Base-by-base conservation (phyloP, 2,888 invertebrate species). In the Drosophila kuntzei region DNA sequence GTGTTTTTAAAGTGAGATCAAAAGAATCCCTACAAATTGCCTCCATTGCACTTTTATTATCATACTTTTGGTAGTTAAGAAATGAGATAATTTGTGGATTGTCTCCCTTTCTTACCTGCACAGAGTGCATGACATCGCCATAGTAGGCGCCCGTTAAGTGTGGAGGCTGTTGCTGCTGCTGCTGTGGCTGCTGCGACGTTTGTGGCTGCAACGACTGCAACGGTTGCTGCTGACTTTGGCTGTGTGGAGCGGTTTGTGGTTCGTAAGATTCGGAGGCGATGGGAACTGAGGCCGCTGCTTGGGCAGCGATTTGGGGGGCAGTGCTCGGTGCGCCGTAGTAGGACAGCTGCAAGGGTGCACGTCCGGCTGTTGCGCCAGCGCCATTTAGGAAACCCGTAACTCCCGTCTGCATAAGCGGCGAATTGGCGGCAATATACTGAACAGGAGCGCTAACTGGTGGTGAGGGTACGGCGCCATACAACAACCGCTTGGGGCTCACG, bases 81-180 rank as follows among this genome's bases (percentile, higher is more conserved):
- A 7, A 25, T 25, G 6, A 25, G 7, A 8, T 8, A 9, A 27
- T 9, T 8, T 27, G 2, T 9, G 8, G 12, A 18, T n/a, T 46
- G 11, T 11, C 27, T 11, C 22, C 20, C 20, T 14, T 2, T 27
- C 85, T 72, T 77, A 90, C 92, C 91, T 92, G 92, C 80, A 91
- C 85, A 62, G 89, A 89, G 82, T 92, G 92, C 82, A 92, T 87
- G 60, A 91, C 90, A 76, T 92, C 92, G 73, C 91, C 91, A 66
- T 91, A 92, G 72, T 91, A 92, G 63, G 88, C 78, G 58, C 83
- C 86, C 43, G 87, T 71, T 58, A 89, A 65, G 43, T 70, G 60
- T 43, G 71, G 71, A 54, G 64, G 81, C 67, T 89, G 80, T 20
- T 78, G 83, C 44, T 83, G 73, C 61, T 88, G 88, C 27, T 77